Evolutionary conservation across 2,113 vertebrate species (phyloP), one percentile per base, ranked within the genome.

Genomic region (Oreochromis tanganicae): DNA sequence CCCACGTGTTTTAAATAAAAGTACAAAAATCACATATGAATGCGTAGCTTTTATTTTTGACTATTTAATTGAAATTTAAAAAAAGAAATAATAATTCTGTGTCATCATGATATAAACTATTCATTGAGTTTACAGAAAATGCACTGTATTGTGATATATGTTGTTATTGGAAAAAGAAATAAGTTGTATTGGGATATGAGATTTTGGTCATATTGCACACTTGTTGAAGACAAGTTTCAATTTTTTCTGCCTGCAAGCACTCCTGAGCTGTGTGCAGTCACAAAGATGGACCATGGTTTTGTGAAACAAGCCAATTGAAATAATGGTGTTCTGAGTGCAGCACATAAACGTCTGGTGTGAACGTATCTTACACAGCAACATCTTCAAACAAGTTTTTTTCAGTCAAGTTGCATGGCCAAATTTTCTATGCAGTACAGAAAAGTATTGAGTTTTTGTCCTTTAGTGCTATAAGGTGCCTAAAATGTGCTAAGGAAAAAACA

Each of bases 301-400:
- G 43, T 48, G 27, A 48, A 16, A 75, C 43, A 48, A 48, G 16
- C 24, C 24, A 75, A 5, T 19, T 17, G 16, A 75, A 75, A 29
- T 2, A 48, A 11, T 3, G 43, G 6, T 0, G 1, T 75, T 19
- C 24, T 2, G 2, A 75, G 43, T 11, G 4, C 43, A 75, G 16
- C 6, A 7, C 16, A 29, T 19, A 27, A 17, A 27, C 2, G 1
- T 75, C 24, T 46, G 14, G 5, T 75, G 41, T 48, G 68, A 46
- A 29, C 4, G 2, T 9, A 29, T 46, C 9, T 75, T 2, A 29
- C 41, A 75, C 0, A 73, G 21, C 8, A 21, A 38, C 0, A 16
- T 41, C 7, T 71, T 71, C 66, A 71, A 5, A 21, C 11, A 9
- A 24, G 66, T 24, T 29, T 46, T 46, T 73, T 3, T 17, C 41